Conservation (phyloP, 1,140 invertebrate species). For the Eciton burchellii region DNA sequence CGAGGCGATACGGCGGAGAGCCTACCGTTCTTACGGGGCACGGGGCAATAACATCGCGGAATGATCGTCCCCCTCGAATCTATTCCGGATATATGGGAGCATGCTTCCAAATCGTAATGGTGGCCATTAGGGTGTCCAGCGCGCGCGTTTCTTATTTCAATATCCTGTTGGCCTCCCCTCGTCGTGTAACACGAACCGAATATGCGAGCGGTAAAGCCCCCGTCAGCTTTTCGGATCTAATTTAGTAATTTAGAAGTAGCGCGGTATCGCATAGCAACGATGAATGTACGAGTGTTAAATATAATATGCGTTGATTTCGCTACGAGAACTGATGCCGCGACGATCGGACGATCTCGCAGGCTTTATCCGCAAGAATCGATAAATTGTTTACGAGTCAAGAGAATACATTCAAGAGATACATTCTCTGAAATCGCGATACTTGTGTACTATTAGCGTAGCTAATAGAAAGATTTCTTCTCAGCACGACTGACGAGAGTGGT, state of each 20-base stretch:
- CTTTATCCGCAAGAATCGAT: no score
- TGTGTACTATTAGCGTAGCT: no score
- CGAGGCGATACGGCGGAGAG: conserved; percentile 14
- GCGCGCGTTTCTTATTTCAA: neutral
- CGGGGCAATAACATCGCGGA: conserved; percentile 11
- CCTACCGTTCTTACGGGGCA: neutral
- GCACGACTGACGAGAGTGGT: no score
- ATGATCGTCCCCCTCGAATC: neutral
- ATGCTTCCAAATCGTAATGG: conserved; percentile 7
- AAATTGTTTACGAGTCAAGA: no score
- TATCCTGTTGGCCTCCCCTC: neutral
- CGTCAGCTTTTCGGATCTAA: neutral
- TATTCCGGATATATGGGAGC: neutral
- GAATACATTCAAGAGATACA: no score
- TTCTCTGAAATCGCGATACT: no score
- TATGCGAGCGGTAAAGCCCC: neutral
- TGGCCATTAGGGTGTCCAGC: neutral
- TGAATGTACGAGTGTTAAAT: neutral
- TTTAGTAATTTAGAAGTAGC: no score
- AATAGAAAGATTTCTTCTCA: no score
- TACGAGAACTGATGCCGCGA: no score
- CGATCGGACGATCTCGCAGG: no score
- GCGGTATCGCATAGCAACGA: neutral
- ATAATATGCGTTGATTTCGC: no score
- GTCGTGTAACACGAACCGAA: neutral